Evolutionary conservation across 2,797 vertebrate genomes (phyloP).

Genomic region (Danio jaintianensis): DNA sequence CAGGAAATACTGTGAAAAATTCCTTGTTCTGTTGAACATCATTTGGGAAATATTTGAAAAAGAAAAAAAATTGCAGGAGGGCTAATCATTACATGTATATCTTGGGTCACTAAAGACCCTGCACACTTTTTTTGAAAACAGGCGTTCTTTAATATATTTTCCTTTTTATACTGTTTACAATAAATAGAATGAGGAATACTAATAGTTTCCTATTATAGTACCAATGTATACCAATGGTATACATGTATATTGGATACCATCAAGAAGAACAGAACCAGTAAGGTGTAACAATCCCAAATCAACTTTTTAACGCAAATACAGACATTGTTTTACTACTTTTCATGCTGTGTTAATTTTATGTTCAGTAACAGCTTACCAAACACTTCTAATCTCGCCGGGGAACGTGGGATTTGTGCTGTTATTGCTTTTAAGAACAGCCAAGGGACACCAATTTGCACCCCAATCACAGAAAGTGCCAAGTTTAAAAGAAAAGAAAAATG

Average conservation of each 20-base stretch:
- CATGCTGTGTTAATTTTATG: conserved; percentile 10
- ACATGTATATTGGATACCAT: neutral
- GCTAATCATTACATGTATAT: too few species aligned
- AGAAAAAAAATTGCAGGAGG: too few species aligned
- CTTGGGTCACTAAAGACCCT: too few species aligned
- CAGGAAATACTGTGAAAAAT: too few species aligned
- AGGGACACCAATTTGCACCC: neutral
- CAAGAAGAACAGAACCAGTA: neutral
- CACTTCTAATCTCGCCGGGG: neutral
- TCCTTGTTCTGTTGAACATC: too few species aligned
- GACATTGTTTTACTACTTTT: neutral
- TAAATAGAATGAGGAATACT: too few species aligned
- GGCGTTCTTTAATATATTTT: too few species aligned
- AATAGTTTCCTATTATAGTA: too few species aligned
- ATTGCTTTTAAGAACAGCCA: conserved; percentile 14
- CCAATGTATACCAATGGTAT: too few species aligned
- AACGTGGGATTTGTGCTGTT: conserved; percentile 22
- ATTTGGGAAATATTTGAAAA: too few species aligned
- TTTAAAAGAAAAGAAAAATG: neutral
- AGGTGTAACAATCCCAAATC: conserved; percentile 1
- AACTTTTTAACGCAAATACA: neutral
- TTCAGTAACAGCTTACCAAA: conserved; percentile 6
- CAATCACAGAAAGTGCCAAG: conserved; percentile 12
- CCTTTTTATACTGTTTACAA: too few species aligned
- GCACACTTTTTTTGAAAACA: too few species aligned